Conservation (phyloP, 2,113 vertebrate genomes). For the human region DNA sequence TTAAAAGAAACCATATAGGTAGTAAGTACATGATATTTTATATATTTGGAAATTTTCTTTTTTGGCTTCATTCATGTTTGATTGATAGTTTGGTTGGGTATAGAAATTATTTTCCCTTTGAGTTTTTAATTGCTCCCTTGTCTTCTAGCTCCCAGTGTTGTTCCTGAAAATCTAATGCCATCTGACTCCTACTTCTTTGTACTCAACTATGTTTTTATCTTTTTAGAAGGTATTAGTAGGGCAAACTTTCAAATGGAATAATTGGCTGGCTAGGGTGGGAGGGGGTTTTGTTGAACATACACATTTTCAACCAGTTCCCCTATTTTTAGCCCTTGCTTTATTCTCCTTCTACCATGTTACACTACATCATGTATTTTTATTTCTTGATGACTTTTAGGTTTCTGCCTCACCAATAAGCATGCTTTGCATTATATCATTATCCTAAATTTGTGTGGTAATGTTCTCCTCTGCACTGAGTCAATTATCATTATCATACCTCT, state of each 20-base stretch:
- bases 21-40: neutral
- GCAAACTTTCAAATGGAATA: neutral
- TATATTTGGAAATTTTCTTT: neutral
- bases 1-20: neutral
- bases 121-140: neutral
- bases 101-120: neutral
- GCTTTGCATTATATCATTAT: neutral
- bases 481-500: neutral
- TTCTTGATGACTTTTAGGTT: neutral
- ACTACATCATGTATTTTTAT: neutral
- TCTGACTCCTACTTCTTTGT: neutral
- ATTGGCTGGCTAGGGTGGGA: neutral
- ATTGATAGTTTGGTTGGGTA: neutral
- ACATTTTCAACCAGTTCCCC: neutral
- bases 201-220: neutral
- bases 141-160: neutral
- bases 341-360: neutral
- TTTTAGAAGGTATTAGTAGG: neutral
- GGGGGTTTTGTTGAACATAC: neutral
- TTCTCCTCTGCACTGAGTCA: neutral
- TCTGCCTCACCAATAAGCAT: neutral
- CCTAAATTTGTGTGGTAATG: neutral
- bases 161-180: neutral
- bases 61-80: neutral
- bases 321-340: neutral